A percentile compares a stretch with the other conserved stretches of the same genome.
phyloP scores from a whole-genome alignment of 1,140 invertebrate genomes.

The Papilio dardanus region DNA sequence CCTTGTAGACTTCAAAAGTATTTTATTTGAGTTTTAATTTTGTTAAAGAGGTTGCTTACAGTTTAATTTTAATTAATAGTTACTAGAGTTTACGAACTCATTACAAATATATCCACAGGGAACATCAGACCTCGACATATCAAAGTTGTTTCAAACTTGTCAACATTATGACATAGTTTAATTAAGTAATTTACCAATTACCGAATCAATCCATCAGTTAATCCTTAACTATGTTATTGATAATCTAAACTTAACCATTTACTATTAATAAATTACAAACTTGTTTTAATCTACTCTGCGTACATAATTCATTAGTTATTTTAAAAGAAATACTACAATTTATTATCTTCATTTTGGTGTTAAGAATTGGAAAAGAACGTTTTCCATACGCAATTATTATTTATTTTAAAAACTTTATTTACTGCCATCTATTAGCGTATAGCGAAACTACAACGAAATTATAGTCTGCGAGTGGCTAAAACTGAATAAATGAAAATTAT shows the following conservation, averaged over 20 bases:
- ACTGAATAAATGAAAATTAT: neutral
- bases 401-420: neutral
- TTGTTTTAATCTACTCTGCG: too few relatives aligned
- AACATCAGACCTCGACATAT: neutral
- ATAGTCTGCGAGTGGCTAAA: neutral
- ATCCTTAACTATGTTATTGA: neutral
- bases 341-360: neutral
- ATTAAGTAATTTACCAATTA: neutral
- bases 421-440: conserved; percentile 26
- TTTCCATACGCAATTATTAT: too few relatives aligned
- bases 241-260: neutral
- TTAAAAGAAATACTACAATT: neutral
- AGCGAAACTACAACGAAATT: conserved; percentile 2
- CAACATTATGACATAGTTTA: conserved; percentile 16
- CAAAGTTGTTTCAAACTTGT: neutral
- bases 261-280: neutral
- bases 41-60: neutral
- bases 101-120: neutral
- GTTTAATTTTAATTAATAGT: neutral
- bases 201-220: neutral
- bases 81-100: neutral
- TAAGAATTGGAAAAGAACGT: neutral
- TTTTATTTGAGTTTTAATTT: neutral
- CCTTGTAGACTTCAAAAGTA: too few relatives aligned
- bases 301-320: too few relatives aligned